Percentiles rank a stretch among this genome's conserved stretches.
phyloP scores from a whole-genome alignment of 2,888 invertebrate genomes.

The Myopa tessellatipennis region DNA sequence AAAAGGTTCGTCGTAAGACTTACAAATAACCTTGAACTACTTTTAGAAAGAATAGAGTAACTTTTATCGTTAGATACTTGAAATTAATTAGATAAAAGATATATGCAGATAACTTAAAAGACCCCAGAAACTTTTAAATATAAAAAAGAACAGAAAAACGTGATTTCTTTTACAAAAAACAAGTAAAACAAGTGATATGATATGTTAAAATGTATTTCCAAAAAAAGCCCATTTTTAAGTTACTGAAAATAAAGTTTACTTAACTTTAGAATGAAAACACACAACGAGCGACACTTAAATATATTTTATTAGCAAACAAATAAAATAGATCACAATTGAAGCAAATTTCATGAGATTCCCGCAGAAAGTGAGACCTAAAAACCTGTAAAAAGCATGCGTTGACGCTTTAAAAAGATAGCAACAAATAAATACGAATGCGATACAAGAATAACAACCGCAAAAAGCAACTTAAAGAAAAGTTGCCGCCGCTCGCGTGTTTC shows the following conservation, averaged over 20 bases:
- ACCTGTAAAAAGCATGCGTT: not conserved
- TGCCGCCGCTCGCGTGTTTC: not conserved
- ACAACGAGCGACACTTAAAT: no score
- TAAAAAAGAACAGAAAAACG: no score
- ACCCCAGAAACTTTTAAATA: not conserved
- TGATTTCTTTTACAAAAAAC: no score
- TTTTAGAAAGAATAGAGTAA: not conserved
- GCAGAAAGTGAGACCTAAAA: not conserved
- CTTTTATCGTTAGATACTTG: not conserved
- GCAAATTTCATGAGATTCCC: no score
- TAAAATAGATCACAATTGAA: no score
- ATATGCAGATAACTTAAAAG: not conserved
- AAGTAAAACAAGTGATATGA: no score
- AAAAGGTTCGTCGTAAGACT: not conserved
- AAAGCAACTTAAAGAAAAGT: not conserved
- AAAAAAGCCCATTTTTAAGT: no score
- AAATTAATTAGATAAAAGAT: not conserved
- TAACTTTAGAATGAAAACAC: no score
- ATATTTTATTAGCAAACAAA: no score
- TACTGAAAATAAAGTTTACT: no score
- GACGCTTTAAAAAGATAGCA: not conserved
- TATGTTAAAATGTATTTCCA: no score
- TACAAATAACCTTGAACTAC: conserved; percentile 6
- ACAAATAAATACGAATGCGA: no score
- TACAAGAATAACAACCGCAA: not conserved